These are phyloP conservation scores for Anneissia japonica DNA, from an alignment of 35 echinoderm and acorn worm species.

Conservation along the genomic window DNA sequence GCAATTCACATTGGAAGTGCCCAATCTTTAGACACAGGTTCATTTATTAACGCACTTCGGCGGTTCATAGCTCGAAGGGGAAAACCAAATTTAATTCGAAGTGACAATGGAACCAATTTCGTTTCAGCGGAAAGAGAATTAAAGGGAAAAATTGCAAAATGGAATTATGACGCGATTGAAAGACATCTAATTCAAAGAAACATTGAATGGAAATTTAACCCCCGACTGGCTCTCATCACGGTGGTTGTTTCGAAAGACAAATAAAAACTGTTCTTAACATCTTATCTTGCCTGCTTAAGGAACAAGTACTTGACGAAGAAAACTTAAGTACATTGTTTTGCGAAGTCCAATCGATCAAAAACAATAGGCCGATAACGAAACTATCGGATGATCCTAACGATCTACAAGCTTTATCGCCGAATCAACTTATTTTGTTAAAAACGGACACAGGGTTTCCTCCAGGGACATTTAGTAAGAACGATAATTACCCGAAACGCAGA, in stretches of 20 bases:
- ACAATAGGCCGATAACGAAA: conserved; percentile 21
- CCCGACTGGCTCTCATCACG: neutral
- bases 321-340: conserved; percentile 27
- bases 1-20: conserved; percentile 47
- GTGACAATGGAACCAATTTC: conserved; percentile 55
- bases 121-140: conserved; percentile 24
- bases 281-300: neutral
- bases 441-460: neutral
- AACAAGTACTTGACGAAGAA: conserved; percentile 24
- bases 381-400: conserved; percentile 32
- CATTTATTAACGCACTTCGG: conserved; percentile 37
- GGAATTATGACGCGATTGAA: neutral
- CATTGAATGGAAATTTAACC: neutral
- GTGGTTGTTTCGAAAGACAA: neutral
- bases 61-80: conserved; percentile 38
- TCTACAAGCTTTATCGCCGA: conserved; percentile 19
- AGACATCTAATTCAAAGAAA: neutral
- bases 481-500: conserved; percentile 7
- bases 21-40: conserved; percentile 45
- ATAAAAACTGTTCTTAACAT: neutral
- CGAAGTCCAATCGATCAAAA: conserved; percentile 22
- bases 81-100: conserved; percentile 17
- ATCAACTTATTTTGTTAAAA: conserved; percentile 20
- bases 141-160: neutral
- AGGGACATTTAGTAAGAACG: neutral